These are phyloP conservation scores for Anser cygnoides DNA, from an alignment of 2,113 vertebrate species.

Conservation along the genomic window DNA sequence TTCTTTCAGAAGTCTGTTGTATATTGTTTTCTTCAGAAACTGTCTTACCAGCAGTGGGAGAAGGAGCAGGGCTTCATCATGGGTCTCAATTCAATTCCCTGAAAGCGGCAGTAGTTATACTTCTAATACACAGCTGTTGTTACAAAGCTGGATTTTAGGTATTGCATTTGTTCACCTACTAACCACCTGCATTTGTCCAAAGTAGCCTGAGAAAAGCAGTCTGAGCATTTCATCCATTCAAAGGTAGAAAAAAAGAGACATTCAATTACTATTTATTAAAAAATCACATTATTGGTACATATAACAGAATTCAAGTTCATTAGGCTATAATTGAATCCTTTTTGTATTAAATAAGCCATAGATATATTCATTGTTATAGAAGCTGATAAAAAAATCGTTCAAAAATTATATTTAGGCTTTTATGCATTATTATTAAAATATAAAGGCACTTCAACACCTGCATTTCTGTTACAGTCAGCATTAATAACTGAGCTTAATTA, in stretches of 20 bases:
- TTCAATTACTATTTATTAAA: conserved; percentile 19
- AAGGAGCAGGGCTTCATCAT: background rate
- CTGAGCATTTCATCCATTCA: background rate
- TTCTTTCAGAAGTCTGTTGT: background rate
- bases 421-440: conserved; percentile 21
- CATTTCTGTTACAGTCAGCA: conserved; percentile 11
- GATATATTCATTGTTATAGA: background rate
- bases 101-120: background rate
- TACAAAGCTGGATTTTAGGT: background rate
- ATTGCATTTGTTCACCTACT: background rate
- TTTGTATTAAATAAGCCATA: conserved; percentile 11
- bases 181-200: background rate
- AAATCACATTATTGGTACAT: background rate
- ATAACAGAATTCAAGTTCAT: background rate
- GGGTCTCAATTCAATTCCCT: background rate
- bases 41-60: background rate
- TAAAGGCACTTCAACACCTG: background rate
- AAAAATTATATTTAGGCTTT: conserved; percentile 38
- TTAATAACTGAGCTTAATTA: background rate
- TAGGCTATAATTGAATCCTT: background rate
- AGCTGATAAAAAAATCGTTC: conserved; percentile 4
- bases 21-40: background rate
- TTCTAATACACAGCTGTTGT: background rate
- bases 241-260: background rate
- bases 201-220: background rate